Base-by-base conservation (phyloP, 2,113 vertebrate genomes). In the Centropristis striata region DNA sequence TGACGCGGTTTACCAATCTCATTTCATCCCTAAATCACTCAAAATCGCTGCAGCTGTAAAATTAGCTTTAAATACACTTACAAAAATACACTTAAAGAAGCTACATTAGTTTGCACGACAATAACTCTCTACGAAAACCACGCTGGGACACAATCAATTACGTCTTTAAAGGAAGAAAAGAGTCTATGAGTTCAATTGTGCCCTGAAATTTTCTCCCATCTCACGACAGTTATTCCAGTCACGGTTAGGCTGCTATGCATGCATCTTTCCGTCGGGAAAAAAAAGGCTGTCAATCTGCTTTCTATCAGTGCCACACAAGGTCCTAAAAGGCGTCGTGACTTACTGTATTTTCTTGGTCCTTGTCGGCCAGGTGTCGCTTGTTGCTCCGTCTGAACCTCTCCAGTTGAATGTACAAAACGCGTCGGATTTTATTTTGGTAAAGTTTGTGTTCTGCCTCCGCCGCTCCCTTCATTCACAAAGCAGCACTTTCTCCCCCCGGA, bases 401-500 rank as follows among this genome's bases (percentile, higher is more conserved):
- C 44, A 8, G 57, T 20, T 20, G 20, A 23, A 21, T 16, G 54
- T 36, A 6, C 61, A 54, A 70, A 10, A 39, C 13, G 50, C 36
- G 46, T 37, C 76, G 60, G 68, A 63, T 53, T 65, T 67, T 67
- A 67, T 54, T 75, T 50, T 37, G 69, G 15, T 63, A 83, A 93
- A 92, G 79, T 92, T 91, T 68, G 82, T 84, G 86, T 73, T 72
- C 64, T 72, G 66, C 54, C 83, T 90, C 81, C 85, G 86, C 89
- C 91, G 89, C 89, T 93, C 91, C 92, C 89, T 88, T 92, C 89
- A 92, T 92, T 92, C 88, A 94, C 93, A 93, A 94, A 94, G 93
- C 92, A 86, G 83, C 83, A 90, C 93, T 92, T 88, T 92, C 91
- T 90, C 87, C 75, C 91, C 84, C 71, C 83, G 80, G 78, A 59